Percentiles rank a stretch among this genome's conserved stretches.
phyloP scores from a whole-genome alignment of 2,888 invertebrate species.

The Ellobium chinense region DNA sequence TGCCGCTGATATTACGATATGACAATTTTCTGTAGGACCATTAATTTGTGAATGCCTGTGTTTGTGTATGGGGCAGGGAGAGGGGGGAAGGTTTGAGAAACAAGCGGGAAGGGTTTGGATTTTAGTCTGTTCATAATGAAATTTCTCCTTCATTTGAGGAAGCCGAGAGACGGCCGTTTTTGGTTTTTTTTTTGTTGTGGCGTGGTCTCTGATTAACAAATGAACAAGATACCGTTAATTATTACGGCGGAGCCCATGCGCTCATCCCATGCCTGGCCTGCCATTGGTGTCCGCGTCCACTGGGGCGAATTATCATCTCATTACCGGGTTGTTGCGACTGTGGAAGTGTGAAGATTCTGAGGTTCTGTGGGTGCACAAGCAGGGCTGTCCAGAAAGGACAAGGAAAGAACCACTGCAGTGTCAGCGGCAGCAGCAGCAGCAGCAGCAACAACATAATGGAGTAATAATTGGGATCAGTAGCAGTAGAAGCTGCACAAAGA shows the following conservation, averaged over 20 bases:
- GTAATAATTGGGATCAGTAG: neutral
- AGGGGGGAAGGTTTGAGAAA: neutral
- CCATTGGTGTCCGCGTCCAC: no score
- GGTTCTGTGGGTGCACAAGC: no score
- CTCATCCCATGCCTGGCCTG: no score
- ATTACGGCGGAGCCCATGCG: neutral
- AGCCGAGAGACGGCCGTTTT: neutral
- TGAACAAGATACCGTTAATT: neutral
- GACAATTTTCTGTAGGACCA: neutral
- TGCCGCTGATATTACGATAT: no score
- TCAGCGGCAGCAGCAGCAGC: neutral
- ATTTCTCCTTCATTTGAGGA: constrained; percentile 9
- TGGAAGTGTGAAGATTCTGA: no score
- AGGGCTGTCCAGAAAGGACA: no score
- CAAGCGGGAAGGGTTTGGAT: neutral
- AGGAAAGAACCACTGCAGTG: neutral
- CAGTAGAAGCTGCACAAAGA: neutral
- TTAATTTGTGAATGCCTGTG: neutral
- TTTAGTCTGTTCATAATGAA: neutral
- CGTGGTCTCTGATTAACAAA: neutral
- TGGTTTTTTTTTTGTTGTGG: neutral
- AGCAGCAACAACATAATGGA: neutral
- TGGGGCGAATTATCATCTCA: neutral
- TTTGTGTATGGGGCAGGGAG: neutral
- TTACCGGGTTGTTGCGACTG: no score